Evolutionary conservation across 2,113 vertebrate genomes (phyloP), one percentile per base, ranked within the genome.

Genomic region (Pterocles burchelli): DNA sequence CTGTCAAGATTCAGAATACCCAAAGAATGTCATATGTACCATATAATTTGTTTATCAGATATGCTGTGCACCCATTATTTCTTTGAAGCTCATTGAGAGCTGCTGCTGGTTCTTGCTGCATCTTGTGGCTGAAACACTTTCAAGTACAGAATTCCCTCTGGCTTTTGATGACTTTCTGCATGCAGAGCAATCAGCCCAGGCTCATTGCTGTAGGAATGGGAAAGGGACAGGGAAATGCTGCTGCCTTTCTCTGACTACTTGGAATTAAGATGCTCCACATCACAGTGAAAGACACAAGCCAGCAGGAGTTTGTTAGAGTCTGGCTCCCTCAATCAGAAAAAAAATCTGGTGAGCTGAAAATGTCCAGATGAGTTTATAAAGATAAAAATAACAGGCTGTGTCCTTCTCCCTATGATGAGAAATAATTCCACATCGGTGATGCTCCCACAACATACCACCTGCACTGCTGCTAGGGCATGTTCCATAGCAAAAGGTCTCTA

Each of bases 251-350:
- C 65, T 43, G 76, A 28, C 75, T 20, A 20, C 46, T 90, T 93
- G 72, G 38, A 83, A 72, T 72, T 78, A 38, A 88, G 73, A 62
- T 72, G 68, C 28, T 87, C 45, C 0, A 1, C 89, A 77, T 59
- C 4, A 2, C 26, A 52, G 49, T 24, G 36, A 63, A 94, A 93
- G 68, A 91, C 28, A 49, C 71, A 86, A 96, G 28, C 43, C 85
- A 94, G 76, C 78, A 94, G 67, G 74, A 83, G 4, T 87, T 89
- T 88, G 58, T 90, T 72, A 58, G 66, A 76, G 22, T 81, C 78
- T 88, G 91, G 54, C 63, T 91, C 65, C 41, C 78, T 85, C 74
- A 85, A 96, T 94, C 72, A 91, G 48, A 74, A 94, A 71, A 95
- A 76, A 85, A 76, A 68, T 84, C 85, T 92, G 65, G 70, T 88